Base-by-base conservation (phyloP, 2,797 vertebrate genomes). In the Pempheris klunzingeri region DNA sequence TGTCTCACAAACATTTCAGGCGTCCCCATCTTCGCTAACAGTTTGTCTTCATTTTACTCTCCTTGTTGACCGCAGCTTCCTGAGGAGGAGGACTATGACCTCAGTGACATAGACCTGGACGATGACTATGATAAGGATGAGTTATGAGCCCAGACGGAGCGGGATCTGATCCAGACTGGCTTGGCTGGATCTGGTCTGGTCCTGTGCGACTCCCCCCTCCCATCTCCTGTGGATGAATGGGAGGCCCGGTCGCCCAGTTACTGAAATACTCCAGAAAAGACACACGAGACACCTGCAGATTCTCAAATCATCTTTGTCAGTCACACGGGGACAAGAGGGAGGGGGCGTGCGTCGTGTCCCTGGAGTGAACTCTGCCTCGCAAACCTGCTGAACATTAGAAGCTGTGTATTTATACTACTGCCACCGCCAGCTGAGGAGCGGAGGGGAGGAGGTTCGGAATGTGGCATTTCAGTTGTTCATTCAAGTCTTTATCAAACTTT, bases 51-150 rank as follows among this genome's bases (percentile, higher is more conserved):
- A 3, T 66, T 70, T 41, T 54, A 13, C n/a, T 0, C 17, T 59
- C 7, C 17, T 18, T 74, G 8, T 72, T 46, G 30, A 36, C 47
- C 34, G 18, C 93, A 99, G 98, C 96, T 99, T 86, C 98, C 98
- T 0, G 92, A 91, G 82, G 97, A 99, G 94, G 98, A 99, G 0
- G 97, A 99, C 18, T 97, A 98, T 30, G 98, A 99, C 91, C 96
- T 99, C 86, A 99, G 97, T 2, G 98, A 99, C 1, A 92, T 99
- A 63, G 96, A 99, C 74, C 94, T 99, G 20, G 97, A 98, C 15
- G 97, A 98, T 5, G 96, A 98, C 82, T 75, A 95, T 60, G 94
- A 77, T 7, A 98, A 95, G 77, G 95, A 95, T 0, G 98, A 99
- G 91, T 92, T 99, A 94, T 99, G 96, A 99, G 92, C 80, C 79